A percentile compares a stretch with the other conserved stretches of the same genome.
phyloP scores from a whole-genome alignment of 1,140 invertebrate genomes.

The Drosophila nikananu region DNA sequence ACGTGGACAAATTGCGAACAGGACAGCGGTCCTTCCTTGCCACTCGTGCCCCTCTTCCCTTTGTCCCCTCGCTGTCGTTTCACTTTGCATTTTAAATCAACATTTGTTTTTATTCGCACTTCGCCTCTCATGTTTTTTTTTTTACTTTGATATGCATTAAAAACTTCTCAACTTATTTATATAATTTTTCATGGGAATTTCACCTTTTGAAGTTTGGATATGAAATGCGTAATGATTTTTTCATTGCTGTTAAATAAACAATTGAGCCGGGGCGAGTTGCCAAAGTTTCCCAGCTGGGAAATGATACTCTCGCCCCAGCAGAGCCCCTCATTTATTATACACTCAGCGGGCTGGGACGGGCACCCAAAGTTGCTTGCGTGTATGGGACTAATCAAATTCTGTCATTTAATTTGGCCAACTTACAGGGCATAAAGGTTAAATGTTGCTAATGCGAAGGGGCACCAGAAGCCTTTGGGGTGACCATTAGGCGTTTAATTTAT shows the following conservation, averaged over 20 bases:
- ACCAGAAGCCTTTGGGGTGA: constrained; percentile 23
- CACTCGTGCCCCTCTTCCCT: not conserved
- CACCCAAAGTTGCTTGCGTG: constrained; percentile 58
- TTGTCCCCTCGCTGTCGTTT: constrained; percentile 37
- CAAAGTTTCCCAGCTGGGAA: constrained; percentile 57
- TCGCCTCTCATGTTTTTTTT: constrained; percentile 25
- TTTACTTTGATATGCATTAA: constrained; percentile 62
- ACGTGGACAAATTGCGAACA: constrained; percentile 57
- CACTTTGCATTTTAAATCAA: constrained; percentile 71
- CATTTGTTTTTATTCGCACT: constrained; percentile 32
- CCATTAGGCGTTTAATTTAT: constrained; percentile 46
- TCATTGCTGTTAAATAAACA: constrained; percentile 79
- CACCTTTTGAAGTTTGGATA: constrained; percentile 72
- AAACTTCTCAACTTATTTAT: constrained; percentile 65
- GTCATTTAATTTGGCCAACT: constrained; percentile 68
- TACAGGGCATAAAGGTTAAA: constrained; percentile 63
- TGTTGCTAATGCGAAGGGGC: constrained; percentile 46
- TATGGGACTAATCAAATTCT: constrained; percentile 68
- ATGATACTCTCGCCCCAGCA: constrained; percentile 22
- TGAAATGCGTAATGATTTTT: constrained; percentile 80
- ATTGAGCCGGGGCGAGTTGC: constrained; percentile 40
- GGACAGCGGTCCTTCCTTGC: constrained; percentile 22
- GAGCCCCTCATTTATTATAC: constrained; percentile 34
- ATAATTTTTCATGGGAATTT: constrained; percentile 65
- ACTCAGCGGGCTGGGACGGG: not conserved